These are phyloP conservation scores for Chrosomus eos DNA, from an alignment of 2,797 vertebrate species.

Conservation along the genomic window DNA sequence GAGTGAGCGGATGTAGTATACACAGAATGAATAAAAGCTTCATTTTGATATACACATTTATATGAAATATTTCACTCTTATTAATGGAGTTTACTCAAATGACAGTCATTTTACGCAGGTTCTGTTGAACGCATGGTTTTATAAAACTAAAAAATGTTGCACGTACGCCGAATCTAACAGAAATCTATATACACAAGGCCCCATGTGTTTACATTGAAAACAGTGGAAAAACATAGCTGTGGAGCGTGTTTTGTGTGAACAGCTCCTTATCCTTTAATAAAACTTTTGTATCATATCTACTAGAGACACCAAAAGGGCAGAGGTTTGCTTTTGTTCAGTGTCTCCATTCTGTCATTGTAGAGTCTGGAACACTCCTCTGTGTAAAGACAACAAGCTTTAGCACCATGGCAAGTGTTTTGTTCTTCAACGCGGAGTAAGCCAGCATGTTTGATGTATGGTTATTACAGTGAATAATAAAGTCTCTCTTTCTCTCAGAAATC, in stretches of 20 bases:
- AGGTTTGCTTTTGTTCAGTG: constrained; percentile 26
- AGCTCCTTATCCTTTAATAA: neutral
- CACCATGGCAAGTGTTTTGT: constrained; percentile 23
- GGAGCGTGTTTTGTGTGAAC: neutral
- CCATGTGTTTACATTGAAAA: neutral
- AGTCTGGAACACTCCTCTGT: constrained; percentile 18
- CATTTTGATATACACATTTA: neutral
- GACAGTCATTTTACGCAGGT: no score
- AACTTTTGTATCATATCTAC: neutral
- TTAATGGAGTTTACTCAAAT: neutral
- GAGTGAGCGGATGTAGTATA: no score
- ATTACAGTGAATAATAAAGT: neutral
- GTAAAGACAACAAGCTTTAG: constrained; percentile 23
- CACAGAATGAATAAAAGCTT: neutral
- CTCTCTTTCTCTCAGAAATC: constrained; percentile 62
- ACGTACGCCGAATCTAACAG: neutral
- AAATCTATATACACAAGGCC: neutral
- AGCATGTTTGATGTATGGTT: neutral
- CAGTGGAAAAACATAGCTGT: neutral
- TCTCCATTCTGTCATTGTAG: constrained; percentile 2
- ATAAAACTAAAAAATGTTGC: neutral
- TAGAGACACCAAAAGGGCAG: constrained; percentile 1
- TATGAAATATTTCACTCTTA: neutral
- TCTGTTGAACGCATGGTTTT: neutral
- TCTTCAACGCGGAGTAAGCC: neutral